Conservation (phyloP, 2,888 invertebrate genomes). For the Cacoxenus indagator region DNA sequence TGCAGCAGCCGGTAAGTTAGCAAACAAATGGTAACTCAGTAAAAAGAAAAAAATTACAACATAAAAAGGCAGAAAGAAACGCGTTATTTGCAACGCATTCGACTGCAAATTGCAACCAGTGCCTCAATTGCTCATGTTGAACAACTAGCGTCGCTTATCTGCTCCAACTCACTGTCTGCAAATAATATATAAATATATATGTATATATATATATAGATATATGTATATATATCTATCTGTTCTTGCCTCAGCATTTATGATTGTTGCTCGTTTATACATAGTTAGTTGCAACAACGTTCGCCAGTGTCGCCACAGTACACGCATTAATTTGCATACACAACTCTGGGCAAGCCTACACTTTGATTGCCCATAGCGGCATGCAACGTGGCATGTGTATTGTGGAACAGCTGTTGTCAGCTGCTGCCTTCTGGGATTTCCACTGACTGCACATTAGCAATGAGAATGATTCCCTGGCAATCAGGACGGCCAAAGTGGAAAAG, state of each 20-base stretch:
- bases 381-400: neutral
- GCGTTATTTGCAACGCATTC: conserved; percentile 17
- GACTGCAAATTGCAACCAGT: neutral
- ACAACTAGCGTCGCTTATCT: too few relatives aligned
- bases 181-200: too few relatives aligned
- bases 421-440: neutral
- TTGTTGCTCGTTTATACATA: conserved; percentile 9
- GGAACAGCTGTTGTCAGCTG: conserved; percentile 16
- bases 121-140: too few relatives aligned
- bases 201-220: too few relatives aligned
- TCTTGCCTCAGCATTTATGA: neutral
- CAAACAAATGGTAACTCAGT: neutral
- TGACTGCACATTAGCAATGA: neutral
- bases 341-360: conserved; percentile 40
- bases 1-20: neutral
- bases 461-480: conserved; percentile 1
- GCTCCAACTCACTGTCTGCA: neutral
- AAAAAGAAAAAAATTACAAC: neutral
- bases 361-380: conserved; percentile 55
- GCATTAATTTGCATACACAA: conserved; percentile 62
- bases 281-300: neutral
- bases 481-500: too few relatives aligned
- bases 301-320: conserved; percentile 26
- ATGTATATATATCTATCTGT: too few relatives aligned
- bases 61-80: conserved; percentile 5